phyloP scores from a whole-genome alignment of 2,113 vertebrate species.

The Corythoichthys haematopterus region DNA sequence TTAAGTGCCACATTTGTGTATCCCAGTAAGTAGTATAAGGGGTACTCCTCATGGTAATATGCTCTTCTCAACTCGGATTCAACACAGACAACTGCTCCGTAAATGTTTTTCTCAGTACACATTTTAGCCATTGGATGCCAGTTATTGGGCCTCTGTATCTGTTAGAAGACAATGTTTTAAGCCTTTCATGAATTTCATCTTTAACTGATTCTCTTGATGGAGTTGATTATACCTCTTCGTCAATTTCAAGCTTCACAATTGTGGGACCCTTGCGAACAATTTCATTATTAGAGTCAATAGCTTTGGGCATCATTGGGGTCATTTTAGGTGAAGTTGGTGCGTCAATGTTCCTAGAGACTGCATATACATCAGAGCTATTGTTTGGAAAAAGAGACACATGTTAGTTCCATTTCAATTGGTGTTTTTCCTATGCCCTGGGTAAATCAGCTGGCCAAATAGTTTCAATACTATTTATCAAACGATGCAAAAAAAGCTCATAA shows the following conservation, averaged over 20 bases:
- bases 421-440: neutral
- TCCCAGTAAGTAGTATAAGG: constrained; percentile 70
- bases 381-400: constrained; percentile 7
- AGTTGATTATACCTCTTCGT: constrained; percentile 18
- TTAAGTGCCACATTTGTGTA: constrained; percentile 50
- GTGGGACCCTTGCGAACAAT: neutral
- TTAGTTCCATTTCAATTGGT: neutral
- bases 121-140: constrained; percentile 37
- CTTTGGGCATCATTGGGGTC: constrained; percentile 59
- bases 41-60: constrained; percentile 62
- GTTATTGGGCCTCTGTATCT: constrained; percentile 31
- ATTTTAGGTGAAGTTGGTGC: constrained; percentile 45
- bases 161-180: neutral
- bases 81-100: constrained; percentile 59
- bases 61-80: constrained; percentile 55
- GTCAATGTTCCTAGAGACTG: constrained; percentile 69
- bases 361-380: constrained; percentile 65
- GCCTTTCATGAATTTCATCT: neutral
- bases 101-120: constrained; percentile 54
- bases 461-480: neutral
- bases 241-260: neutral
- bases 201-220: neutral
- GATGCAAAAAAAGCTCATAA: neutral
- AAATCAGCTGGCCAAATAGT: neutral
- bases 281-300: constrained; percentile 13